phyloP scores from a whole-genome alignment of 1,140 invertebrate species.

The Calycopis cecrops region DNA sequence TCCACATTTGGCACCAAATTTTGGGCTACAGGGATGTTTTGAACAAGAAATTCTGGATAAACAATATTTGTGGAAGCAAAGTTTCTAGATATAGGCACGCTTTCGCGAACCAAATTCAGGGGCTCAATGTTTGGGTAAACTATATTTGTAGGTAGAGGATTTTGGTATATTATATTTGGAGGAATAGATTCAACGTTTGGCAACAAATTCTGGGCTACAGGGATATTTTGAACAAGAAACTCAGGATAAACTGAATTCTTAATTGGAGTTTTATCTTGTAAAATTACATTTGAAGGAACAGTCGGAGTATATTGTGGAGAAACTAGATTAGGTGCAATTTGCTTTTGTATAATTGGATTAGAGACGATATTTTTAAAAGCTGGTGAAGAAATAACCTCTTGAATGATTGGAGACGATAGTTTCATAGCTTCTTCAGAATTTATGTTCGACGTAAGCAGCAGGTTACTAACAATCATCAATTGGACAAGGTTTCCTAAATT shows the following conservation, averaged over 20 bases:
- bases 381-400: constrained; percentile 39
- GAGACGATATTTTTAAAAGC: constrained; percentile 33
- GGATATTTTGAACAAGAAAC: too few relatives aligned
- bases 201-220: too few relatives aligned
- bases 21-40: background rate
- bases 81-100: background rate
- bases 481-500: constrained; percentile 53
- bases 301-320: background rate
- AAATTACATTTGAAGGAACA: too few relatives aligned
- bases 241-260: too few relatives aligned
- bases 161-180: constrained; percentile 1
- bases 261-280: too few relatives aligned
- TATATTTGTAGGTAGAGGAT: constrained; percentile 1
- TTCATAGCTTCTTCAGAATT: constrained; percentile 35
- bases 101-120: background rate
- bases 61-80: background rate
- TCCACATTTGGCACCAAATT: background rate
- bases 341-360: constrained; percentile 32
- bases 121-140: background rate
- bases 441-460: constrained; percentile 41
- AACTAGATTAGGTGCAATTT: constrained; percentile 11
- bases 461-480: constrained; percentile 54
- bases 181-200: background rate
- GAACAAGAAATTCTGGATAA: background rate
- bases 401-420: constrained; percentile 41